phyloP scores from a whole-genome alignment of 2,113 vertebrate species.

The Geothlypis trichas region DNA sequence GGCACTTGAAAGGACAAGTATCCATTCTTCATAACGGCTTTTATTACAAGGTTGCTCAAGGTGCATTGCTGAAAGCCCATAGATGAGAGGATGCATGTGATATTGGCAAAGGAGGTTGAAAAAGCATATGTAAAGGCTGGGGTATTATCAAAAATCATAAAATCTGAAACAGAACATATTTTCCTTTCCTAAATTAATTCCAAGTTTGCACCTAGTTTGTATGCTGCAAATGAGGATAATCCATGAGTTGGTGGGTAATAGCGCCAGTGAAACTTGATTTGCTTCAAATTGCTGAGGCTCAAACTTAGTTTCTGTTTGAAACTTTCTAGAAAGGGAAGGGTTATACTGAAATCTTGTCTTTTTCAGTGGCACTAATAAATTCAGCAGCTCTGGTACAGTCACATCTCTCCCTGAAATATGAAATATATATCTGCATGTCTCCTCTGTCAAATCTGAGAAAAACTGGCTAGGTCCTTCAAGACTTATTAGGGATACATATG shows the following conservation, averaged over 20 bases:
- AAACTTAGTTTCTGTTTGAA: background rate
- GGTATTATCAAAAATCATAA: background rate
- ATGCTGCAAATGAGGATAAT: background rate
- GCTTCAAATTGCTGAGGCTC: background rate
- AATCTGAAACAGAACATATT: background rate
- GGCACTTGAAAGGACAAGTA: background rate
- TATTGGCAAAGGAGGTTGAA: background rate
- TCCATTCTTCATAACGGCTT: background rate
- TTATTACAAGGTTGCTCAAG: background rate
- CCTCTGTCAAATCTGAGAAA: background rate
- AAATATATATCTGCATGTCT: background rate
- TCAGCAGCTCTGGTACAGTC: background rate
- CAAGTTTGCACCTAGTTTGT: background rate
- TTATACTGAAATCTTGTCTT: background rate
- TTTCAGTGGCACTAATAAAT: background rate
- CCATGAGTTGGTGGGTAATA: background rate
- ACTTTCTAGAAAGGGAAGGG: background rate
- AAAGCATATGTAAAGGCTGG: background rate
- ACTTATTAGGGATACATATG: background rate
- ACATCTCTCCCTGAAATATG: background rate
- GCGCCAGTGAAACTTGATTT: background rate
- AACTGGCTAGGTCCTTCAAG: background rate
- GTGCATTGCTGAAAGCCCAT: background rate
- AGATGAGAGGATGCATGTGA: background rate
- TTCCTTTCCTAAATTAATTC: background rate